Percentiles rank a stretch among this genome's conserved stretches.
Conservation (phyloP, 2,888 invertebrate genomes). For the Pristionchus maxplancki region DNA sequence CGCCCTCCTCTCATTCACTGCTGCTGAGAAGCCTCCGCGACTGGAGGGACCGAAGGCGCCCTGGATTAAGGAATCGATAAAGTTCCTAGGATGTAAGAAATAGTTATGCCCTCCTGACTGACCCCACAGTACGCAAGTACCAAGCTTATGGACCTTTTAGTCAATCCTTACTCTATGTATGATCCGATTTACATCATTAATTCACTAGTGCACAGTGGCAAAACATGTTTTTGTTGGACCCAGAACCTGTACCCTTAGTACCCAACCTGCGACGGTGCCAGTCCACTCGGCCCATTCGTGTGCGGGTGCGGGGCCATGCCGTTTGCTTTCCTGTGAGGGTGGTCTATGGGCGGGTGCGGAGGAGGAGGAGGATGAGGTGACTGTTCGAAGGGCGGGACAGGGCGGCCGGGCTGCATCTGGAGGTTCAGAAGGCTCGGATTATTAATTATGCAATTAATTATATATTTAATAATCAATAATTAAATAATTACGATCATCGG, state of each 20-base stretch:
- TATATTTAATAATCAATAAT: background rate
- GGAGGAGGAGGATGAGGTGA: background rate
- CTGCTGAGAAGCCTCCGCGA: constrained; percentile 1
- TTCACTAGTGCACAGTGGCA: too few relatives aligned
- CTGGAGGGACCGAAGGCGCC: constrained; percentile 43
- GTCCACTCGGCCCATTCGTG: constrained; percentile 10
- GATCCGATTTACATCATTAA: too few relatives aligned
- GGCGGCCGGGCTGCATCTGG: background rate
- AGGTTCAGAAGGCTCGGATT: too few relatives aligned
- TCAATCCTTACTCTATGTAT: too few relatives aligned
- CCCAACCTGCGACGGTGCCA: background rate
- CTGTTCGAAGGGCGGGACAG: background rate
- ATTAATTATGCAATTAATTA: too few relatives aligned
- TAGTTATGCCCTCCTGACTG: too few relatives aligned
- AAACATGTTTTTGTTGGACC: too few relatives aligned
- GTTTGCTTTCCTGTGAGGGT: background rate
- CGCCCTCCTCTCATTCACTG: background rate
- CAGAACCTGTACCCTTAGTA: too few relatives aligned
- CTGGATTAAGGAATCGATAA: background rate
- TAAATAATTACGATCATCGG: background rate
- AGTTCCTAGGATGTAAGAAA: too few relatives aligned
- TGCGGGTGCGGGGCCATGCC: background rate
- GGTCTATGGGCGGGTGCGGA: constrained; percentile 16
- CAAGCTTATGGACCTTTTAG: too few relatives aligned
- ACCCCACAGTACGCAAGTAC: too few relatives aligned